phyloP scores from a whole-genome alignment of 2,113 vertebrate genomes.

The Arizona elegans region DNA sequence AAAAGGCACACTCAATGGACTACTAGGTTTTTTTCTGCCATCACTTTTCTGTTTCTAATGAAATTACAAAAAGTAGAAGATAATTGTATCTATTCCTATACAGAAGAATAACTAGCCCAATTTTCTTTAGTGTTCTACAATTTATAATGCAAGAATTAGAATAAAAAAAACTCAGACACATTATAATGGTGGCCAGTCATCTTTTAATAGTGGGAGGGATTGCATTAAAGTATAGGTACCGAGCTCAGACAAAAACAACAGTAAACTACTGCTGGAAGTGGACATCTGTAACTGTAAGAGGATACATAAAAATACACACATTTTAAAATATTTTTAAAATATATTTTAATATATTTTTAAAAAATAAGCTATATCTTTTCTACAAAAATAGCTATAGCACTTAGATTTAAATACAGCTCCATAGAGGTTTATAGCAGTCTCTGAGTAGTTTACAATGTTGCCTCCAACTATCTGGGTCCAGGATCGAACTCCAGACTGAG shows the following conservation, averaged over 20 bases:
- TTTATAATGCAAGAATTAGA: conserved; percentile 68
- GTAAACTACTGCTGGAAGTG: conserved; percentile 54
- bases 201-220: conserved; percentile 74
- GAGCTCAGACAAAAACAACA: conserved; percentile 57
- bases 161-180: conserved; percentile 80
- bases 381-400: conserved; percentile 48
- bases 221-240: conserved; percentile 72
- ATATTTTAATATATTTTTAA: neutral
- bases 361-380: conserved; percentile 67
- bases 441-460: too few species aligned
- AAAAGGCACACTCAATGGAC: too few species aligned
- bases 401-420: too few species aligned
- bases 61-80: conserved; percentile 11
- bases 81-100: neutral
- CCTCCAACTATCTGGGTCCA: too few species aligned
- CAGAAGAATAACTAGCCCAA: conserved; percentile 46
- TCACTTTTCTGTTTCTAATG: neutral
- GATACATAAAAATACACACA: conserved; percentile 64
- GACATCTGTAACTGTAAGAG: conserved; percentile 65
- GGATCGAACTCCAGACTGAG: too few species aligned
- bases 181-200: conserved; percentile 72
- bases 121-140: conserved; percentile 43
- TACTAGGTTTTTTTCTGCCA: too few species aligned
- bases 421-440: too few species aligned
- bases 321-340: too few species aligned